Conservation (phyloP, 2,797 vertebrate species). For the Neopelma chrysocephalum region DNA sequence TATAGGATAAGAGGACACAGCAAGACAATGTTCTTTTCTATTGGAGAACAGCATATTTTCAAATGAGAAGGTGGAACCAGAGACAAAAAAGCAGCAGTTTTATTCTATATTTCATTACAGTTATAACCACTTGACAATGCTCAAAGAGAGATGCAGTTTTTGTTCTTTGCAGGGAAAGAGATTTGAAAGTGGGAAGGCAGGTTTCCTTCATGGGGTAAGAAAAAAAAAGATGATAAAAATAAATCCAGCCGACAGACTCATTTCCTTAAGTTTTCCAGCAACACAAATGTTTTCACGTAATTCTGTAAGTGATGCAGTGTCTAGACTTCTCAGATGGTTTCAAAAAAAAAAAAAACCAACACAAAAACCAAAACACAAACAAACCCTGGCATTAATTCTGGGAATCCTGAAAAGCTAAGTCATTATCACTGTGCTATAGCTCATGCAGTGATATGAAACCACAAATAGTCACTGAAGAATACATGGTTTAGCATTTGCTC, state of each 20-base stretch:
- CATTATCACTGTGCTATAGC: slow-evolving; percentile 7
- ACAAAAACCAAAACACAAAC: background rate
- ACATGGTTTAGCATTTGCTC: background rate
- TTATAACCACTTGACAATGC: background rate
- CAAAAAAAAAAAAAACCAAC: background rate
- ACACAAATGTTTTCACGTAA: slow-evolving; percentile 40
- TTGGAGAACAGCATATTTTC: background rate
- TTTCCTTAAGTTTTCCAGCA: slow-evolving; percentile 51
- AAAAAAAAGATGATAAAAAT: background rate
- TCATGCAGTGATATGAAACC: background rate
- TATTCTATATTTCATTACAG: slow-evolving; percentile 15
- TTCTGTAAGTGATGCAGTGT: slow-evolving; percentile 67
- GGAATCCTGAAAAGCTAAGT: slow-evolving; percentile 58
- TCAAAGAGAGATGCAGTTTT: background rate
- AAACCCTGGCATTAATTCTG: slow-evolving; percentile 55
- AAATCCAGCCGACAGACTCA: slow-evolving; percentile 11
- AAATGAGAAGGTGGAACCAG: slow-evolving; percentile 39
- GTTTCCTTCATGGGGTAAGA: background rate
- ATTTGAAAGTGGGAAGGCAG: slow-evolving; percentile 4
- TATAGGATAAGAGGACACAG: slow-evolving; percentile 18
- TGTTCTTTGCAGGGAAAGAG: background rate
- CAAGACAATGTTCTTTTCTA: slow-evolving; percentile 20
- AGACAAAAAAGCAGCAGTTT: slow-evolving; percentile 1
- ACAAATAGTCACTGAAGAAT: background rate
- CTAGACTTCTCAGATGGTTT: slow-evolving; percentile 73